Percentiles rank a stretch among this genome's conserved stretches.
phyloP scores from a whole-genome alignment of 2,888 invertebrate genomes.

The Amphipyra berbera region DNA sequence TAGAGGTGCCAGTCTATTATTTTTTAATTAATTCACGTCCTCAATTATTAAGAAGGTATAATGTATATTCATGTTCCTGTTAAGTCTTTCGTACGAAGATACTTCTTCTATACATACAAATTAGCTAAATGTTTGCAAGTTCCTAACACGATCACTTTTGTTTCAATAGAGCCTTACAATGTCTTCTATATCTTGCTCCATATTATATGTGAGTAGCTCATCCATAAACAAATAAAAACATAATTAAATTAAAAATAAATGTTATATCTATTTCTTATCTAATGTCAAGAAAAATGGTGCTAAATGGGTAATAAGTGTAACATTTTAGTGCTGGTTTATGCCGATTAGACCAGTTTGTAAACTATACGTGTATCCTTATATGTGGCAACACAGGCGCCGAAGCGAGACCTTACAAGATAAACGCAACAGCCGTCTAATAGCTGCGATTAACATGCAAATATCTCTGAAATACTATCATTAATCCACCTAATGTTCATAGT shows the following conservation, averaged over 20 bases:
- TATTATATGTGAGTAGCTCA: neutral
- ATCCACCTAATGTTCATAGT: slow-evolving; percentile 22
- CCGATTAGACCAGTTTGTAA: slow-evolving; percentile 65
- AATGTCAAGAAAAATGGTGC: slow-evolving; percentile 53
- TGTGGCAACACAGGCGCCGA: slow-evolving; percentile 53
- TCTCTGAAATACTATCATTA: slow-evolving; percentile 50
- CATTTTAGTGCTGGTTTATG: slow-evolving; percentile 60
- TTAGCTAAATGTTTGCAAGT: slow-evolving; percentile 5
- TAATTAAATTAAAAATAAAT: slow-evolving; percentile 19
- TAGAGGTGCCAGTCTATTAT: slow-evolving; percentile 7
- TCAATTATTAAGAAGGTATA: slow-evolving; percentile 46
- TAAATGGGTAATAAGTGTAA: slow-evolving; percentile 52
- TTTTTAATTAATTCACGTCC: slow-evolving; percentile 36
- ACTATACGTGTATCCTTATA: slow-evolving; percentile 60
- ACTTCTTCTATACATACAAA: slow-evolving; percentile 10
- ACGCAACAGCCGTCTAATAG: slow-evolving; percentile 59
- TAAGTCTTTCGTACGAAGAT: slow-evolving; percentile 28
- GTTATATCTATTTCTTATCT: slow-evolving; percentile 22
- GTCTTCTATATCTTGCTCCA: neutral
- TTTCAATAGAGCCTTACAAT: slow-evolving; percentile 18
- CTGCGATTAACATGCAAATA: slow-evolving; percentile 66
- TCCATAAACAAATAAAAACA: slow-evolving; percentile 13
- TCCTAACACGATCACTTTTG: slow-evolving; percentile 11
- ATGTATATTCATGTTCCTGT: slow-evolving; percentile 11
- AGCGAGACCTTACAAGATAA: slow-evolving; percentile 64